Evolutionary conservation across 1,140 invertebrate species (phyloP).

Genomic region (Plodia interpunctella): DNA sequence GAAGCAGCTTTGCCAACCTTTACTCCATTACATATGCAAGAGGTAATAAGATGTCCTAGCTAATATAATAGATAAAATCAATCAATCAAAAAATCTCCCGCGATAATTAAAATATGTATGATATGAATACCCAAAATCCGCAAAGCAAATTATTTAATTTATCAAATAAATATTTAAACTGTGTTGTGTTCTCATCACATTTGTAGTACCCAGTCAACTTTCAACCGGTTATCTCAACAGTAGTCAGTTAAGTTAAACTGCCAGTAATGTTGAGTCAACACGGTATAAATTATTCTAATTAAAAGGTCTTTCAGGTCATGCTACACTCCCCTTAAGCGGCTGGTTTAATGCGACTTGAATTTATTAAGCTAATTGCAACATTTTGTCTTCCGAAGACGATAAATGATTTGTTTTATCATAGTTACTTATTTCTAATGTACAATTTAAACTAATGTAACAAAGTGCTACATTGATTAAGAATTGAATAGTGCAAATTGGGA

Average conservation of each 20-base stretch:
- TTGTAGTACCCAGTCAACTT: not conserved
- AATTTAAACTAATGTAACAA: no score
- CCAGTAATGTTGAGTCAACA: not conserved
- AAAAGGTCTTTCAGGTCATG: not conserved
- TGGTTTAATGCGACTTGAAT: not conserved
- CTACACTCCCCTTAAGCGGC: constrained; percentile 3
- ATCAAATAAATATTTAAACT: no score
- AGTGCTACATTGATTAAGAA: no score
- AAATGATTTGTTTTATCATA: not conserved
- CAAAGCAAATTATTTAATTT: no score
- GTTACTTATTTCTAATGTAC: not conserved
- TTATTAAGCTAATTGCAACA: constrained; percentile 7
- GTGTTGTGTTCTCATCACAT: not conserved
- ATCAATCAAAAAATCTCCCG: no score
- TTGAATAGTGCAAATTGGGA: no score
- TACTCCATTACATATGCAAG: no score
- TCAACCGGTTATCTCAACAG: not conserved
- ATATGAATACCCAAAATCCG: no score
- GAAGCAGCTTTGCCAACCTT: no score
- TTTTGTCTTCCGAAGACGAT: not conserved
- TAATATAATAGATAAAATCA: no score
- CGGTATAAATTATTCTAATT: not conserved
- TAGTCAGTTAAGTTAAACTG: not conserved
- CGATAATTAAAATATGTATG: no score
- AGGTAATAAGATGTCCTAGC: no score